These are phyloP conservation scores for Cephalopachus bancanus DNA, from an alignment of 2,797 vertebrate species.

Conservation along the genomic window DNA sequence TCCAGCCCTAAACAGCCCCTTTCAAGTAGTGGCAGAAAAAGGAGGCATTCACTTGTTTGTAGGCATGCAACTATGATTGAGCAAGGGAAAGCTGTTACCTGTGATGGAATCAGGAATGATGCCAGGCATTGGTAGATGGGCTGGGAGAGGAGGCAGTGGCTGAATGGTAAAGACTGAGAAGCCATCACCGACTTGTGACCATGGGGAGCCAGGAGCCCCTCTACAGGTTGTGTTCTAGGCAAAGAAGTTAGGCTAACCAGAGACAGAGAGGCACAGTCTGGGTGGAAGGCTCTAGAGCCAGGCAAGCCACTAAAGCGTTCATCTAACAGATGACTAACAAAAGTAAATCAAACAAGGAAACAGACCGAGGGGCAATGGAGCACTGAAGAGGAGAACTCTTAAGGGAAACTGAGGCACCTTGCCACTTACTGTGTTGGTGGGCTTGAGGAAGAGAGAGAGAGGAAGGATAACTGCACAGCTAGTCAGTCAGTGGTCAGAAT, in stretches of 20 bases:
- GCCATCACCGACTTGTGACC: fast-evolving
- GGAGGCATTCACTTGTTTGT: fast-evolving
- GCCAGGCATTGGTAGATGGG: fast-evolving
- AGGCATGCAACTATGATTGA: background rate
- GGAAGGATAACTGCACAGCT: background rate
- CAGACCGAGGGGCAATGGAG: background rate
- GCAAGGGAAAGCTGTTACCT: no score
- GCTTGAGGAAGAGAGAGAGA: no score
- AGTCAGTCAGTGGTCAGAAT: fast-evolving
- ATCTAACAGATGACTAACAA: fast-evolving
- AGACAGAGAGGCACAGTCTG: no score
- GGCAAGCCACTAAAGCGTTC: background rate
- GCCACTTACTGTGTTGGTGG: fast-evolving
- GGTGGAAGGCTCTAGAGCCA: background rate
- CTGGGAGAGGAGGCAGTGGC: no score
- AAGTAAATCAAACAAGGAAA: background rate
- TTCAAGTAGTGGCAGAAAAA: background rate
- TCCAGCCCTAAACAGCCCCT: background rate
- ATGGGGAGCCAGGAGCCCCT: fast-evolving
- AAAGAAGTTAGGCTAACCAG: background rate
- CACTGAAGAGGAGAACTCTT: background rate
- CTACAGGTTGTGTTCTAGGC: no score
- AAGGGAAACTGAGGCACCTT: background rate
- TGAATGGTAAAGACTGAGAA: no score
- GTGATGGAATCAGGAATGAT: fast-evolving